Percentiles rank a stretch among this genome's conserved stretches.
These are phyloP conservation scores for Hemicentrotus pulcherrimus DNA, from an alignment of 35 echinoderm and acorn worm genomes.

Conservation along the genomic window DNA sequence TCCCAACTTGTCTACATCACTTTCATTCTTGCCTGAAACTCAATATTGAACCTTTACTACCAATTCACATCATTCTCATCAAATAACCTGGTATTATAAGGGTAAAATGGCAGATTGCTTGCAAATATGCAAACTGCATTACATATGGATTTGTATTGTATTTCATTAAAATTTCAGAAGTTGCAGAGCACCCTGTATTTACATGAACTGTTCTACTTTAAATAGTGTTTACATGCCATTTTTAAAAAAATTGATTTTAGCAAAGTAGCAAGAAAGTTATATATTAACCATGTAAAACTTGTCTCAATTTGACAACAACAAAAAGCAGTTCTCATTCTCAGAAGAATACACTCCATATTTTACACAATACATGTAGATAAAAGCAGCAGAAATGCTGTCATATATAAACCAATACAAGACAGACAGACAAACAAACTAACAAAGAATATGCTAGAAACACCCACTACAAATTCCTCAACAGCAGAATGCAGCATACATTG, in stretches of 20 bases:
- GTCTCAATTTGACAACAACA: neutral
- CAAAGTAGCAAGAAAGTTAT: neutral
- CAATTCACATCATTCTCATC: neutral
- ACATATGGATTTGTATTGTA: neutral
- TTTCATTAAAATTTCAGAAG: neutral
- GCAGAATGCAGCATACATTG: neutral
- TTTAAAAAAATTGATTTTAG: neutral
- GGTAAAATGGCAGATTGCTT: neutral
- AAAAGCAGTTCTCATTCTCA: neutral
- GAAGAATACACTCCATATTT: neutral
- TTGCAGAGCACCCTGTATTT: slow-evolving; percentile 10
- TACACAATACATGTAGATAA: neutral
- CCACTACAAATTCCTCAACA: slow-evolving; percentile 10
- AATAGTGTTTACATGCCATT: neutral
- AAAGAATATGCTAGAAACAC: neutral
- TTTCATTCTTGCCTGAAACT: neutral
- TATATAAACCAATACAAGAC: neutral
- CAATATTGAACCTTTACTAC: too few species aligned
- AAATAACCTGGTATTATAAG: neutral
- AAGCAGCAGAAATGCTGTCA: neutral
- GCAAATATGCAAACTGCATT: neutral
- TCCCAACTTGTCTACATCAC: neutral
- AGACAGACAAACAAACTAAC: neutral
- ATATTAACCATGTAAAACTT: neutral
- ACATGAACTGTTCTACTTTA: neutral